A percentile compares a stretch with the other conserved stretches of the same genome.
Conservation (phyloP, 2,888 invertebrate species). For the Scaptodrosophila latifasciaeformis region DNA sequence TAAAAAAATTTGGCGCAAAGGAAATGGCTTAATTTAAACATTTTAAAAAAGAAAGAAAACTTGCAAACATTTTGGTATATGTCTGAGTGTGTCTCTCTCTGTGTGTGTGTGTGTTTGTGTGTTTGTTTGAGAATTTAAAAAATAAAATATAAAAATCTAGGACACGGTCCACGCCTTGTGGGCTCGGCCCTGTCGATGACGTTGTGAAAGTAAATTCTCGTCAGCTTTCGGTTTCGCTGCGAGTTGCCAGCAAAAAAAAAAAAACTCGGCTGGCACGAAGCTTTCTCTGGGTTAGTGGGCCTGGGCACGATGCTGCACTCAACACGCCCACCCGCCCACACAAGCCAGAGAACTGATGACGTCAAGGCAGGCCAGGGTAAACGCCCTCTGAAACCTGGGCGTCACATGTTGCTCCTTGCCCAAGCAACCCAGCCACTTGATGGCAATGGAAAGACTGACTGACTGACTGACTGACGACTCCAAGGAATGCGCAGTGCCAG, state of each 20-base stretch:
- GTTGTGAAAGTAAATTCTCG: background rate
- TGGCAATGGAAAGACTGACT: no score
- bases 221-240: background rate
- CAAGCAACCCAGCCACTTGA: no score
- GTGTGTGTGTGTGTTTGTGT: background rate
- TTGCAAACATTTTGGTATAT: background rate
- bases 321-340: conserved; percentile 6
- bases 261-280: background rate
- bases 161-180: conserved; percentile 1
- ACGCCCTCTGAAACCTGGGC: conserved; percentile 48
- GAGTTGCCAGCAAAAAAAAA: background rate
- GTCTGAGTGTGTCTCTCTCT: background rate
- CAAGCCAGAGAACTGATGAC: background rate
- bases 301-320: conserved; percentile 1
- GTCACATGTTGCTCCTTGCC: conserved; percentile 58
- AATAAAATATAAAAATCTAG: no score
- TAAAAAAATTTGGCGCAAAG: no score
- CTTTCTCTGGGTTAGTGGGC: background rate
- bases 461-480: no score
- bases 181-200: conserved; percentile 1
- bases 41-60: no score
- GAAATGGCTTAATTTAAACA: no score
- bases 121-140: no score
- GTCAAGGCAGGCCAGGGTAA: conserved; percentile 41
- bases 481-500: no score